Conservation (phyloP, 2,797 vertebrate species). For the Nannoperca obscura region DNA sequence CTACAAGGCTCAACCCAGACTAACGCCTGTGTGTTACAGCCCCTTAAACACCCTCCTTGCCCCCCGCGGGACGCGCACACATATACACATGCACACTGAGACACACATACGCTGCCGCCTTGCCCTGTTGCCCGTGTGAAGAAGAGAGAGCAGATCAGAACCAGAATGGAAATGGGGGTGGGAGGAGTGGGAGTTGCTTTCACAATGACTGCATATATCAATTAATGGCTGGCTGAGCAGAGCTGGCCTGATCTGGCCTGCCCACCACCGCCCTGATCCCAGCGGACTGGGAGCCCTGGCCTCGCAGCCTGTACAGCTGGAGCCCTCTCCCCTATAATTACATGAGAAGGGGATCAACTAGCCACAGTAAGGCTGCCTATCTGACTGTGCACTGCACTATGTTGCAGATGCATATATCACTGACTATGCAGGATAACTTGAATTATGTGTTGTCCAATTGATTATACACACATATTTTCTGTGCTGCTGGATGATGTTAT, state of each 20-base stretch:
- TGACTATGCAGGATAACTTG: slow-evolving; percentile 17
- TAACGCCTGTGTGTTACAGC: slow-evolving; percentile 70
- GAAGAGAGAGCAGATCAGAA: slow-evolving; percentile 37
- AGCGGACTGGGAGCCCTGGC: slow-evolving; percentile 74
- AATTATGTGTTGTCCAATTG: slow-evolving; percentile 40
- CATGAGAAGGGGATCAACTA: slow-evolving; percentile 80
- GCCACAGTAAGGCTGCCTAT: slow-evolving; percentile 74
- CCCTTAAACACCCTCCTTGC: slow-evolving; percentile 40
- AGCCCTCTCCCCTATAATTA: slow-evolving; percentile 85
- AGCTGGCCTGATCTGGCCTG: slow-evolving; percentile 76
- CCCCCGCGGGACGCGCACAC: slow-evolving; percentile 26
- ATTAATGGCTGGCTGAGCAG: slow-evolving; percentile 84
- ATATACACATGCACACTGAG: slow-evolving; percentile 15
- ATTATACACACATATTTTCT: slow-evolving; percentile 42
- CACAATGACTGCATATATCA: slow-evolving; percentile 86
- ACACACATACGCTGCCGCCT: slow-evolving; percentile 30
- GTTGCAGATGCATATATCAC: slow-evolving; percentile 37
- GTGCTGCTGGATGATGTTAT: slow-evolving; percentile 49
- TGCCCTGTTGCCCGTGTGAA: slow-evolving; percentile 25
- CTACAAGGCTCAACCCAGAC: slow-evolving; percentile 71
- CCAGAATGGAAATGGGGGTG: slow-evolving; percentile 37
- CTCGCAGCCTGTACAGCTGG: slow-evolving; percentile 81
- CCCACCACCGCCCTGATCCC: slow-evolving; percentile 77
- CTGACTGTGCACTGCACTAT: slow-evolving; percentile 53
- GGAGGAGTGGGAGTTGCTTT: slow-evolving; percentile 43